Percentiles rank a stretch among this genome's conserved stretches.
Evolutionary conservation across 2,888 invertebrate genomes (phyloP).

Genomic region (Drosophila anomalata): DNA sequence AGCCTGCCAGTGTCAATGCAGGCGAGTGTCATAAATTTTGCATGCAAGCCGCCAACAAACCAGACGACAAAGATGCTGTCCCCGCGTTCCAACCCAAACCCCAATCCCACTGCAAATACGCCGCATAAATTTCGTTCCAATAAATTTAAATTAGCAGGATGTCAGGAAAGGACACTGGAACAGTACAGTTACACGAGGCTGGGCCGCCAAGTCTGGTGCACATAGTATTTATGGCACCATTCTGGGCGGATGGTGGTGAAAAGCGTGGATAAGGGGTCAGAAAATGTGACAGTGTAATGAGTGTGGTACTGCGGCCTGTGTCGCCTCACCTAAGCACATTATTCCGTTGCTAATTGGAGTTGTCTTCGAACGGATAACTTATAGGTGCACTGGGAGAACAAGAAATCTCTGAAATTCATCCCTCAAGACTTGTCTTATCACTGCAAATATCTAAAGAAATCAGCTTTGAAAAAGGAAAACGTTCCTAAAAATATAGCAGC

Average conservation of each 20-base stretch:
- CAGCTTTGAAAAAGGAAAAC: background rate
- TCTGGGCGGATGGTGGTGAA: slow-evolving; percentile 8
- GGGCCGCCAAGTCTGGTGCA: slow-evolving; percentile 58
- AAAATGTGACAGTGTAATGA: slow-evolving; percentile 45
- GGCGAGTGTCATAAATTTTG: slow-evolving; percentile 68
- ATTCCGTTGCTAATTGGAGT: slow-evolving; percentile 47
- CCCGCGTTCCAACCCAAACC: background rate
- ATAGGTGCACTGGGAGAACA: background rate
- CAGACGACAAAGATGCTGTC: slow-evolving; percentile 34
- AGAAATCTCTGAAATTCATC: no score
- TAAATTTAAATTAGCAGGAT: slow-evolving; percentile 75
- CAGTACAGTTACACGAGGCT: slow-evolving; percentile 32
- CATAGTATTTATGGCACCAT: slow-evolving; percentile 72
- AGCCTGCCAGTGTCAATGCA: slow-evolving; percentile 68
- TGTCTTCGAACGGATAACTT: slow-evolving; percentile 24
- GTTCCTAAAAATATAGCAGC: background rate
- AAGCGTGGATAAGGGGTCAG: slow-evolving; percentile 3
- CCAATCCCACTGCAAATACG: slow-evolving; percentile 19
- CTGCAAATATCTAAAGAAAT: background rate
- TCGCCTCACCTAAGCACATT: slow-evolving; percentile 46
- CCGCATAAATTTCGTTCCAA: slow-evolving; percentile 74
- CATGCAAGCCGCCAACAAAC: slow-evolving; percentile 12
- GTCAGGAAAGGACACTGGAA: slow-evolving; percentile 41
- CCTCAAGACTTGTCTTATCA: no score
- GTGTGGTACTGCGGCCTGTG: slow-evolving; percentile 36